Evolutionary conservation across 2,888 invertebrate genomes (phyloP).

Genomic region (Drosophila austrosaltans): DNA sequence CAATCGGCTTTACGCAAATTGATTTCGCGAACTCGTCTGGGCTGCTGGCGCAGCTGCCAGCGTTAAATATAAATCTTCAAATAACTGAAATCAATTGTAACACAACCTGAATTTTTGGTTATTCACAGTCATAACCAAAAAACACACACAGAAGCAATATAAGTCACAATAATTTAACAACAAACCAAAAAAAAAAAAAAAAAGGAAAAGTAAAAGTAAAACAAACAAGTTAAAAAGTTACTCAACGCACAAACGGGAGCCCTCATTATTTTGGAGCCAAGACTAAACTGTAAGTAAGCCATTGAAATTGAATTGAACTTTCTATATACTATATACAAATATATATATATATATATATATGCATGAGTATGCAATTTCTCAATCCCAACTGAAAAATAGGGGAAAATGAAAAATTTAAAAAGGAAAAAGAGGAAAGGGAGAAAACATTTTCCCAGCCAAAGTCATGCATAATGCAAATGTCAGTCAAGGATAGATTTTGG

Average conservation of each 20-base stretch:
- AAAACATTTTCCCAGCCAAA: constrained; percentile 36
- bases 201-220: constrained; percentile 15
- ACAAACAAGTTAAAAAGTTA: constrained; percentile 21
- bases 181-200: constrained; percentile 13
- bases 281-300: constrained; percentile 10
- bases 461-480: constrained; percentile 67
- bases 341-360: background rate
- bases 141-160: constrained; percentile 54
- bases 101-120: constrained; percentile 26
- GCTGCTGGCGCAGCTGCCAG: constrained; percentile 45
- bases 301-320: constrained; percentile 10
- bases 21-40: constrained; percentile 49
- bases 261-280: background rate
- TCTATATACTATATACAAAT: background rate
- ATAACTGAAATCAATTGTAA: constrained; percentile 43
- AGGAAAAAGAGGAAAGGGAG: constrained; percentile 14
- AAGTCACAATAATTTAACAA: constrained; percentile 58
- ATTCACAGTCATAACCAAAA: constrained; percentile 31
- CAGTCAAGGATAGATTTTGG: constrained; percentile 57
- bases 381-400: background rate
- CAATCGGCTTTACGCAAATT: constrained; percentile 49
- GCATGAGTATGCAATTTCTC: constrained; percentile 1
- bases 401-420: constrained; percentile 3
- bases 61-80: constrained; percentile 33
- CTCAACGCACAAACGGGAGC: constrained; percentile 17